Evolutionary conservation across 2,797 vertebrate species (phyloP).

Genomic region (Acanthis flammea): DNA sequence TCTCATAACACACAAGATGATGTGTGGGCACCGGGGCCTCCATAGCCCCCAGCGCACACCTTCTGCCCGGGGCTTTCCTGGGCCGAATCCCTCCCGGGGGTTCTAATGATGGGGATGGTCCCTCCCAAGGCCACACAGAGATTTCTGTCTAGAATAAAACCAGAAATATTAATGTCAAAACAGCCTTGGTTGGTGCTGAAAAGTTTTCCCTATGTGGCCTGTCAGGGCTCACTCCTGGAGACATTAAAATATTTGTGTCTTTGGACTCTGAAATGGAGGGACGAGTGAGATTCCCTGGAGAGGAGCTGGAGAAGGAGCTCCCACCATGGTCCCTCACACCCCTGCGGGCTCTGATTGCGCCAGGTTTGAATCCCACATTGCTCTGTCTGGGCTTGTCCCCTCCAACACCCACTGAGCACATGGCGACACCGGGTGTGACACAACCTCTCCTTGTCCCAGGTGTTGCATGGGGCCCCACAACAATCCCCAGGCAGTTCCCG

Average conservation of each 20-base stretch:
- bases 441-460: background rate
- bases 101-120: accelerated
- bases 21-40: accelerated
- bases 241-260: accelerated
- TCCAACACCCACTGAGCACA: background rate
- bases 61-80: accelerated
- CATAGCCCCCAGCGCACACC: accelerated
- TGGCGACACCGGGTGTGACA: accelerated
- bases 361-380: background rate
- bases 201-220: accelerated
- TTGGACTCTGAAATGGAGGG: accelerated
- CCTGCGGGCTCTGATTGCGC: accelerated
- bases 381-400: background rate
- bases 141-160: background rate
- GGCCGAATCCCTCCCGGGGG: accelerated
- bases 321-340: accelerated
- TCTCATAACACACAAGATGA: background rate
- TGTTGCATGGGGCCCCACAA: background rate
- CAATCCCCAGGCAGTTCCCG: accelerated
- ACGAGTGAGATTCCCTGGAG: accelerated
- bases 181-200: background rate
- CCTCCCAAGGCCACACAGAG: accelerated
- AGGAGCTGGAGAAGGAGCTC: background rate
- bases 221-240: background rate
- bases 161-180: background rate